Base-by-base conservation (phyloP, 2,113 vertebrate species). In the Oxyruncus cristatus region DNA sequence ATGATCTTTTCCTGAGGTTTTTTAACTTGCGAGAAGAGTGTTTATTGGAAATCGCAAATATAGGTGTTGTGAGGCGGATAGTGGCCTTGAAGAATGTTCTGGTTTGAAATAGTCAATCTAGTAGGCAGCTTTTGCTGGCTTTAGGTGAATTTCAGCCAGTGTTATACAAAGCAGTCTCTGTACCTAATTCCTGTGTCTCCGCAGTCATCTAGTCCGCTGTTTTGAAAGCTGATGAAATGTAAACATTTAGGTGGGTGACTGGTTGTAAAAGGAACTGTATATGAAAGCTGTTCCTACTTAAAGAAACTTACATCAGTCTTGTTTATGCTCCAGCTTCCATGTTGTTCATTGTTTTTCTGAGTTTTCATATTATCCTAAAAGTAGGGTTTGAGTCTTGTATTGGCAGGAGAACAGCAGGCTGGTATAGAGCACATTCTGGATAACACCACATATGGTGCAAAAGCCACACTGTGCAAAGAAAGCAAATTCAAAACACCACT, bases 231-330 rank as follows among this genome's bases (percentile, higher is more conserved):
- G 72, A 65, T 95, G 70, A 59, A 93, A 88, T 49, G 18, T 93
- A 95, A 94, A 92, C 92, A 73, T 89, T 75, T 82, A 86, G 77
- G 66, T 93, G 89, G 28, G 73, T 79, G 66, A 89, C 28, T 3
- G 11, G 50, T 59, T 93, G 56, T 76, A 70, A 86, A 86, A 76
- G 14, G 28, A 92, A 35, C 50, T 76, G 41, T 79, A 9, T 73
- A 53, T 3, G 47, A 85, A 85, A 92, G 66, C 26, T 90, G 23
- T 70, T 93, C 55, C 42, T 88, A 7, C 66, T 83, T 85, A 53
- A 70, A 89, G 66, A 58, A 66, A 17, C 19, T 68, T 62, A 0
- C 4, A 61, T 74, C 52, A 23, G 37, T 73, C 39, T 53, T 89
- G 50, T 70, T 95, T 88, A 83, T 88, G 67, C 47, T 89, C 55